These are phyloP conservation scores for Heliocidaris erythrogramma DNA, from an alignment of 35 echinoderm and acorn worm species.

Conservation along the genomic window DNA sequence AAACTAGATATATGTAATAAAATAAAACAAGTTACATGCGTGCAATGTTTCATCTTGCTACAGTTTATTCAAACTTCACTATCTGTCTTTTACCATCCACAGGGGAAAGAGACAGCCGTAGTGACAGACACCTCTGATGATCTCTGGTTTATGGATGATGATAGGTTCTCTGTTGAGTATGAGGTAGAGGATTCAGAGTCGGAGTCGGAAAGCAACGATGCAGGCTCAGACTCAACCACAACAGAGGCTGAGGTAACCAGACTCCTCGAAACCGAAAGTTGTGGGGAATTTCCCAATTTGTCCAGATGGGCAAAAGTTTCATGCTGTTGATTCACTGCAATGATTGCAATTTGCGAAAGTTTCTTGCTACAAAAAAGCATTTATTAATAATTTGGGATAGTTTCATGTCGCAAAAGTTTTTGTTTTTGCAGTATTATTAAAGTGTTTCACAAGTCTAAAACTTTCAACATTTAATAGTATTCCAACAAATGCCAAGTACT, in stretches of 20 bases:
- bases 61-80: background rate
- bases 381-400: background rate
- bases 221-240: slow-evolving; percentile 45
- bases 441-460: too few species aligned
- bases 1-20: too few species aligned
- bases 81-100: background rate
- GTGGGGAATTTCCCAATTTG: background rate
- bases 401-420: background rate
- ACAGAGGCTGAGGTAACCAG: slow-evolving; percentile 67
- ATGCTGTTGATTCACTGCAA: background rate
- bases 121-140: slow-evolving; percentile 89
- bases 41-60: too few species aligned
- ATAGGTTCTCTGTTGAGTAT: slow-evolving; percentile 65
- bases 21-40: too few species aligned
- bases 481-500: too few species aligned
- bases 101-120: slow-evolving; percentile 82
- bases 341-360: background rate
- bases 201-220: slow-evolving; percentile 45
- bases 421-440: background rate
- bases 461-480: too few species aligned
- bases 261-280: too few species aligned
- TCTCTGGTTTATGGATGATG: slow-evolving; percentile 97
- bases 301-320: too few species aligned
- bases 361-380: background rate
- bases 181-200: slow-evolving; percentile 69